Base-by-base conservation (phyloP, 2,888 invertebrate genomes). In the Flexamia atlantica region DNA sequence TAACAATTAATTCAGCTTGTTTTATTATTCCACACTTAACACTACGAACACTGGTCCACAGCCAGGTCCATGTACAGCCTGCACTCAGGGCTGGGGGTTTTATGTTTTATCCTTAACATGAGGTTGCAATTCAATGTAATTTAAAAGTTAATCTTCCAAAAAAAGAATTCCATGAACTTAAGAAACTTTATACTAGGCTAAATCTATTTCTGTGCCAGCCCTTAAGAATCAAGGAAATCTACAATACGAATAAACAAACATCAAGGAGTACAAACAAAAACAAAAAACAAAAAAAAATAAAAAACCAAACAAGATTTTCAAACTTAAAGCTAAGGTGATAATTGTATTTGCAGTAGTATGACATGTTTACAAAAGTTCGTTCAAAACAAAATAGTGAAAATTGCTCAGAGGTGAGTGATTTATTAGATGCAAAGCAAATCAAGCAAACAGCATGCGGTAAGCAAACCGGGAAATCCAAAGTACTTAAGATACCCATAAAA, bases 371-470 rank as follows among this genome's bases (percentile, higher is more conserved):
- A 40, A 40, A 30, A 5, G 5, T 25, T 25, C n/a, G n/a, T 32
- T 36, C 0, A 17, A 46, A 46, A 4, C 40, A 25, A 25, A 42
- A n/a, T 36, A 42, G 20, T 1, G 17, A 76, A 50, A 76, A 17
- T 10, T 74, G 46, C 30, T 76, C 23, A 20, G 25, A 76, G 36
- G 40, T 74, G 46, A n/a, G 28, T 64, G 32, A 68, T 60, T 25
- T 60, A 60, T 60, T 25, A 60, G 68, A 25, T 70, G 70, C 70
- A 70, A 40, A 40, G 70, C 70, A 70, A 14, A 40, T 36, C n/a
- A 32, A 70, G 68, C 70, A 28, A 28, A 32, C 68, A 68, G 23
- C 70, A 70, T 70, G 70, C 70, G 23, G 36, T 70, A 17, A 70
- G 30, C 17, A 20, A 32, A 36, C 70, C 20, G 14, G 1, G 10